Evolutionary conservation across 2,888 invertebrate species (phyloP), one percentile per base, ranked within the genome.

Genomic region (Geophilus truncorum): DNA sequence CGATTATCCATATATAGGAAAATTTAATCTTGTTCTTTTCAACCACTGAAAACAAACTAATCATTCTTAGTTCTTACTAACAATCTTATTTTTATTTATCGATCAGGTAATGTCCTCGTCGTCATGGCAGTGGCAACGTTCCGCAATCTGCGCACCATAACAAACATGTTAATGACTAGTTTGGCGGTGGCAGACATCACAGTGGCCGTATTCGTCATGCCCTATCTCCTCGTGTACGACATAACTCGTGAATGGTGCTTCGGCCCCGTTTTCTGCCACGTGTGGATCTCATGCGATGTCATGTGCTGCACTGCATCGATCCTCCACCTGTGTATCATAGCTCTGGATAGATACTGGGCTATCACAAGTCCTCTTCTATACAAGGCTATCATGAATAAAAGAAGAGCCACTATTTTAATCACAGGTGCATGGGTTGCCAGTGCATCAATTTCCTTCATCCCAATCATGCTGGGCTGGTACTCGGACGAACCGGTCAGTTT

Each of bases 271-370:
- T 84, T 85, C 36, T 86, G 86, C 81, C 85, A 86, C 82, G 84
- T 86, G 70, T 86, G 85, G 85, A 85, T 86, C 76, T 86, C 86
- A 15, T 86, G 86, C 81, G 86, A 86, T 83, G 86, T 86, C 75
- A 86, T 85, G 84, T 86, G 86, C 81, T 86, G 86, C 80, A 86
- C 86, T 0, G 86, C 86, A 2, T 86, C 86, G 25, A 86, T 86
- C 28, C 84, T 86, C 10, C 86, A 86, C 80, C 83, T 86, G 25
- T 86, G 86, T 80, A 83, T 85, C 81, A 85, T 86, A 45, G 85
- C 86, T 12, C 81, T 86, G 34, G 85, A 85, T 76, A 83, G 86
- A 7, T 86, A 85, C 82, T 84, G 84, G 83, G 86, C 86, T 62
- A 86, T 86, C 45, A 86, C 85, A 15, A 84, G 84, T 70, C 86